Percentiles rank a stretch among this genome's conserved stretches.
phyloP scores from a whole-genome alignment of 2,113 vertebrate genomes.

The Elachura formosa region DNA sequence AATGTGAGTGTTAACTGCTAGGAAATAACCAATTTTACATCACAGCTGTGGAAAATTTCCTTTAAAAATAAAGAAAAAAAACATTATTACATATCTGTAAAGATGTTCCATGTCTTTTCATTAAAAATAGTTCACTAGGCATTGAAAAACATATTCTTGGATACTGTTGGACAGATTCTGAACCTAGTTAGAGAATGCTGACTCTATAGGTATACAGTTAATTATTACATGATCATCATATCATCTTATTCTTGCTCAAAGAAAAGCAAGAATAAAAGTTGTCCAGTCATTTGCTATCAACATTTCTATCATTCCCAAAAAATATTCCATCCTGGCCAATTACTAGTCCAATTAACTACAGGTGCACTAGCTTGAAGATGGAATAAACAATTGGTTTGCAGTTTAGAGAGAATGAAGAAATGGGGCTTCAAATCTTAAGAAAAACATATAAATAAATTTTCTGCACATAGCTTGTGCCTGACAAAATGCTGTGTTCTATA shows the following conservation, averaged over 20 bases:
- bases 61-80: not conserved
- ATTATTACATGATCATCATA: not conserved
- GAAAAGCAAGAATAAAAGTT: not conserved
- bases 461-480: not conserved
- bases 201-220: not conserved
- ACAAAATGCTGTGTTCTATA: not conserved
- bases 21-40: conserved; percentile 47
- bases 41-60: conserved; percentile 2
- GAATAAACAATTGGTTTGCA: not conserved
- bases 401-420: not conserved
- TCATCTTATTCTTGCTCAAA: not conserved
- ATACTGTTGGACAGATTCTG: not conserved
- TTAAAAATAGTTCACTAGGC: not conserved
- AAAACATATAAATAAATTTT: not conserved
- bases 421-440: not conserved
- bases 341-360: not conserved
- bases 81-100: not conserved
- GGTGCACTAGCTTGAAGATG: not conserved
- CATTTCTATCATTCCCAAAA: not conserved
- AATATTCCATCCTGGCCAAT: not conserved
- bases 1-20: conserved; percentile 30
- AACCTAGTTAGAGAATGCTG: not conserved
- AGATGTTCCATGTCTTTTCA: not conserved
- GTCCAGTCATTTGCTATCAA: not conserved
- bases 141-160: not conserved